phyloP scores from a whole-genome alignment of 2,113 vertebrate genomes.

The Lepisosteus osseus region DNA sequence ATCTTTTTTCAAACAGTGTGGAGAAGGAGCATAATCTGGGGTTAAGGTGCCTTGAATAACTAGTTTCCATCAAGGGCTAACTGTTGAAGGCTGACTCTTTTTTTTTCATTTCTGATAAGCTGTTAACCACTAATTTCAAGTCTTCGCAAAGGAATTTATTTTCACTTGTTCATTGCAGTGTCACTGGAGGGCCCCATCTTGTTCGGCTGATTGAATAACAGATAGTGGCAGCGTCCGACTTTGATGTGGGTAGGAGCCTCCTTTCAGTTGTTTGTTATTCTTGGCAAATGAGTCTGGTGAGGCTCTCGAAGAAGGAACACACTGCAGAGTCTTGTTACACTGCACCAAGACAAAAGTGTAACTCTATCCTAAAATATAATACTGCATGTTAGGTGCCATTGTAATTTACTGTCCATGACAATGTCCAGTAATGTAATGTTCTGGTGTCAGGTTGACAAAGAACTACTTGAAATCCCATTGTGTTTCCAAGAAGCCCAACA shows the following conservation, averaged over 20 bases:
- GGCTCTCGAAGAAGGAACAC: slow-evolving; percentile 22
- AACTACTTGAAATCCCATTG: background rate
- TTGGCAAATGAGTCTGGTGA: slow-evolving; percentile 23
- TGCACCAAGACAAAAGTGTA: slow-evolving; percentile 21
- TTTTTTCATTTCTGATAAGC: background rate
- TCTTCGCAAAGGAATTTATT: background rate
- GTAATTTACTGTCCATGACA: background rate
- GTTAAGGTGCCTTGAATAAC: too few species aligned
- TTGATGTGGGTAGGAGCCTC: slow-evolving; percentile 32
- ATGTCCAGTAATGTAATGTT: background rate
- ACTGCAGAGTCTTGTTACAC: slow-evolving; percentile 22
- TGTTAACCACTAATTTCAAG: background rate
- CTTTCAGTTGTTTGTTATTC: slow-evolving; percentile 37
- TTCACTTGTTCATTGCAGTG: background rate
- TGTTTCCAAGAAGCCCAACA: background rate
- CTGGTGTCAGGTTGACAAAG: background rate
- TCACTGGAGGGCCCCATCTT: background rate
- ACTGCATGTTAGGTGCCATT: slow-evolving; percentile 7
- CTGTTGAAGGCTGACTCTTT: too few species aligned
- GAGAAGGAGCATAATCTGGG: too few species aligned
- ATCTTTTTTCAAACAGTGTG: too few species aligned
- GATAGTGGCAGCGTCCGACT: slow-evolving; percentile 27
- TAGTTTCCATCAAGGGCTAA: too few species aligned
- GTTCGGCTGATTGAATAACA: background rate
- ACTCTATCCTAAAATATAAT: slow-evolving; percentile 26